Base-by-base conservation (phyloP, 1,140 invertebrate species). In the Drosophila orena region DNA sequence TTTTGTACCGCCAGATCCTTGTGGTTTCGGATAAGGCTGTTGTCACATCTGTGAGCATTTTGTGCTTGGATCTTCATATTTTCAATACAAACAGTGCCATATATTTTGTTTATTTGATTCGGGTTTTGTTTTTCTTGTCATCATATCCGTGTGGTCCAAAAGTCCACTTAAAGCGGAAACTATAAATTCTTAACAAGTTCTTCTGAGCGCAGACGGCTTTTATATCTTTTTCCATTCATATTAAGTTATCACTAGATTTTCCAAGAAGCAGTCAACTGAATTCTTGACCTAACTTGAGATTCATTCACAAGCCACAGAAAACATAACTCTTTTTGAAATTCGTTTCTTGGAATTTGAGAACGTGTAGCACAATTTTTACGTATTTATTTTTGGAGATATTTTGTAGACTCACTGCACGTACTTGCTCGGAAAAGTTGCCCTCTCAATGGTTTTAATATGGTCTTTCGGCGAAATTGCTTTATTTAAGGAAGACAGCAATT, bases 141-240 rank as follows among this genome's bases (percentile, higher is more conserved):
- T 76, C 71, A 50, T 17, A 27, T 15, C 35, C 69, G 54, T 85
- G 61, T 76, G 80, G 76, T 80, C 64, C 47, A 66, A 56, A 46
- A 42, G 50, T 49, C 65, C 73, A 56, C 71, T 81, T 37, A 44
- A 55, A 75, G 61, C 65, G 83, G 79, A 86, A 86, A 60, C 74
- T 64, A 69, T 83, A 79, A 88, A 86, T 88, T 83, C 53, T 15
- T 20, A 79, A 78, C 65, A 78, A 84, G 65, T 72, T 81, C 70
- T 70, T 44, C 50, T 64, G 64, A 52, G 69, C 49, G 12, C 40
- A 44, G 34, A 38, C 22, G 43, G 68, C 60, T 74, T 60, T 68
- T 60, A 59, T 49, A 40, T 35, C 38, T 65, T 83, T 83, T 59
- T 70, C 34, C 38, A 62, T 62, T 64, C 57, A 56, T 50, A 43